These are phyloP conservation scores for Microplitis demolitor DNA, from an alignment of 1,140 invertebrate species.

Conservation along the genomic window DNA sequence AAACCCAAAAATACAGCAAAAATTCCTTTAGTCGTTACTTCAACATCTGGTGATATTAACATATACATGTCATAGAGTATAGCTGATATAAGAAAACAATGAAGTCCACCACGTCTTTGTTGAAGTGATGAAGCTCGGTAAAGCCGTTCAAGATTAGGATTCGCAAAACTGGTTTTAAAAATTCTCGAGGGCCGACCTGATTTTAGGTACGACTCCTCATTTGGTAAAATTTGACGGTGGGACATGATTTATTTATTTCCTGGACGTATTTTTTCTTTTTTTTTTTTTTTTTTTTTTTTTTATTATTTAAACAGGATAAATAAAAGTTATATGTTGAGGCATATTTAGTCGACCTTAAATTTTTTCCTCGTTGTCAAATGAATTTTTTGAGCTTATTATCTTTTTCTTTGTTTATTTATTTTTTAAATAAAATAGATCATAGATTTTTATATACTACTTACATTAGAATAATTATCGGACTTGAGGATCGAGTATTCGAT, in stretches of 20 bases:
- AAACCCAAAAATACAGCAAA: constrained; percentile 63
- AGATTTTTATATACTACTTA: not conserved
- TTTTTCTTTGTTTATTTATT: not conserved
- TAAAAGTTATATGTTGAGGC: constrained; percentile 2
- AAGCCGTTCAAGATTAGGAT: constrained; percentile 68
- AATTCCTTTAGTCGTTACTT: constrained; percentile 64
- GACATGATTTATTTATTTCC: constrained; percentile 37
- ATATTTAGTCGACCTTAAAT: constrained; percentile 9
- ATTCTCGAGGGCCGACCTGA: constrained; percentile 55
- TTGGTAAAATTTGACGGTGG: constrained; percentile 47
- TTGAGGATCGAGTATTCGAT: not conserved
- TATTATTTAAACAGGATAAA: not conserved
- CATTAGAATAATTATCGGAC: not conserved
- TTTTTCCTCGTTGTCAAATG: not conserved
- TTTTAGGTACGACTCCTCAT: constrained; percentile 59
- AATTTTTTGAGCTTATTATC: not conserved
- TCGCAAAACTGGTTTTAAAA: constrained; percentile 53
- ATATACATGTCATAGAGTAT: constrained; percentile 72
- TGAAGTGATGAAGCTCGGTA: constrained; percentile 78
- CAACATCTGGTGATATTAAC: constrained; percentile 52
- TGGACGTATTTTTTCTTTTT: not conserved
- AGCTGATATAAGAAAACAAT: constrained; percentile 73
- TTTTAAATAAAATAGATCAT: not conserved
- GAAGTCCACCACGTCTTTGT: constrained; percentile 77
- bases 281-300: not conserved